Conservation (phyloP, 1,140 invertebrate species). For the Gryllus bimaculatus region DNA sequence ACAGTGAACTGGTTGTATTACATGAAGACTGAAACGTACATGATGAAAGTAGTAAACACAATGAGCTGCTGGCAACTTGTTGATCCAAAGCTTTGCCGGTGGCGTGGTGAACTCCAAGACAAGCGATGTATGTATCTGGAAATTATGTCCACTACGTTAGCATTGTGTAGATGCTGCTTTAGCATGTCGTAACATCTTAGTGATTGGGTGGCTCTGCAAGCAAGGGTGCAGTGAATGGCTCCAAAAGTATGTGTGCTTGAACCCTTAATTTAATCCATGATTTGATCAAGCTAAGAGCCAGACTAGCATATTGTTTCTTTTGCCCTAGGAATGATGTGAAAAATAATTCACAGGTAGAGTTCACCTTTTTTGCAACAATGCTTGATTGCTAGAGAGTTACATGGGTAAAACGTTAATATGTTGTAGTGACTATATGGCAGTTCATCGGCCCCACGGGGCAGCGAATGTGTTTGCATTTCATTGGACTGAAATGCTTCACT, state of each 20-base stretch:
- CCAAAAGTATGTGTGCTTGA: not conserved
- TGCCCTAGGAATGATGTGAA: not conserved
- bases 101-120: not conserved
- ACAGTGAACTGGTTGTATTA: not conserved
- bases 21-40: not conserved
- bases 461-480: not conserved
- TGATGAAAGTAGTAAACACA: not conserved
- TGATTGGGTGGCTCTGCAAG: conserved; percentile 2
- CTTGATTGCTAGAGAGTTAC: not conserved
- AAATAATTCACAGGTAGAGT: not conserved
- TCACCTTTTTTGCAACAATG: not conserved
- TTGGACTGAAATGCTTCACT: not conserved
- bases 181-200: not conserved
- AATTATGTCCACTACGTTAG: conserved; percentile 4
- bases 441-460: not conserved
- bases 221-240: not conserved
- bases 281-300: conserved; percentile 1
- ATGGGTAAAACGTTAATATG: not conserved
- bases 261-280: not conserved
- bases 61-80: not conserved
- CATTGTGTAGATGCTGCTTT: conserved; percentile 4
- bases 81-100: not conserved
- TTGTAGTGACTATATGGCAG: not conserved
- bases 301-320: not conserved
- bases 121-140: conserved; percentile 4